These are phyloP conservation scores for Sander lucioperca DNA, from an alignment of 2,113 vertebrate species.

Conservation along the genomic window DNA sequence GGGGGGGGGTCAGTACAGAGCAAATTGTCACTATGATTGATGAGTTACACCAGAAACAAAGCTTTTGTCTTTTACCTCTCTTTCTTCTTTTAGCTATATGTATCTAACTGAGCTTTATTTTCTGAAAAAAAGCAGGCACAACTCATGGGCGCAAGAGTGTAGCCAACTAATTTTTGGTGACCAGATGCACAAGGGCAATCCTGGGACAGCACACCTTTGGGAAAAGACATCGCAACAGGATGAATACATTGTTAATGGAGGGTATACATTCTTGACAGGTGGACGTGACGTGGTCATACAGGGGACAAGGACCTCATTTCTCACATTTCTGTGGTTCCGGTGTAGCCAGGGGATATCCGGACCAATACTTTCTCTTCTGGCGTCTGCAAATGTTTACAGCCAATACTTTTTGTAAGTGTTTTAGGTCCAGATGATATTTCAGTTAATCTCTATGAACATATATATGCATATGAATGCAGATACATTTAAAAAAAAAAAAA, in stretches of 20 bases:
- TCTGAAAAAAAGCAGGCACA: not conserved
- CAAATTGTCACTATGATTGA: conserved; percentile 60
- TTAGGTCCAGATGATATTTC: too few relatives aligned
- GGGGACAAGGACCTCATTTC: not conserved
- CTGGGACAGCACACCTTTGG: not conserved
- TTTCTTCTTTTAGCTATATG: not conserved
- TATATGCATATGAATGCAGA: too few relatives aligned
- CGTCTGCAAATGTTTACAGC: too few relatives aligned
- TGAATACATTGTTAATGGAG: not conserved
- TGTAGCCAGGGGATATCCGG: too few relatives aligned
- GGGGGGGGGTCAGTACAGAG: not conserved
- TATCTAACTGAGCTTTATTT: not conserved
- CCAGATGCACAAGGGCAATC: conserved; percentile 11
- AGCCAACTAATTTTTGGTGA: not conserved
- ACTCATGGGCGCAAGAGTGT: not conserved
- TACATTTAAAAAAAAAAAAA: too few relatives aligned
- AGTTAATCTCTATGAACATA: too few relatives aligned
- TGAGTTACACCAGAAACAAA: conserved; percentile 47
- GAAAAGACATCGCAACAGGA: not conserved
- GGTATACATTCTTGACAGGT: not conserved
- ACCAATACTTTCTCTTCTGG: too few relatives aligned
- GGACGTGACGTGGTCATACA: not conserved
- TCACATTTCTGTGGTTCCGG: too few relatives aligned
- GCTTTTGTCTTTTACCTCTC: conserved; percentile 32
- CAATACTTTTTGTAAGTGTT: too few relatives aligned